These are phyloP conservation scores for Potamilus streckersoni DNA, from an alignment of 1,140 invertebrate species.

Conservation along the genomic window DNA sequence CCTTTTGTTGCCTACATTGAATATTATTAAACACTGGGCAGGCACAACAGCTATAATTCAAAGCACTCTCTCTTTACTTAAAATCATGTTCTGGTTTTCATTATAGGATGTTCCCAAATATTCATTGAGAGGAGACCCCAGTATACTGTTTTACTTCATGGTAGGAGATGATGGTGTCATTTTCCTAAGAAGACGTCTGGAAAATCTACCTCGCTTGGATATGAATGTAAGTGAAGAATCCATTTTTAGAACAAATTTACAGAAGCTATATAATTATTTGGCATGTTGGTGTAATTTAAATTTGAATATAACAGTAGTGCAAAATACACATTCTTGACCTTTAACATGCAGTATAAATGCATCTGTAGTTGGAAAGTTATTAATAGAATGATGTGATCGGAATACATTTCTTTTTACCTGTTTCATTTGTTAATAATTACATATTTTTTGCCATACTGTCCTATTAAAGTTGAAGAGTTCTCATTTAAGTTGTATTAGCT, in stretches of 20 bases:
- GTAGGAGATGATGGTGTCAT: slow-evolving; percentile 17
- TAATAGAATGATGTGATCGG: no score
- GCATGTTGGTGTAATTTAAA: background rate
- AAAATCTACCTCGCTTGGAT: slow-evolving; percentile 8
- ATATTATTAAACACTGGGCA: no score
- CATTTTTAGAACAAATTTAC: background rate
- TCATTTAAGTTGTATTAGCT: no score
- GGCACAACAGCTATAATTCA: background rate
- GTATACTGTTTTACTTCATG: slow-evolving; percentile 13
- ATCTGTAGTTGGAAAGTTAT: background rate
- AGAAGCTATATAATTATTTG: background rate
- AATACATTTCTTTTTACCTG: no score
- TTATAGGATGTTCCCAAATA: slow-evolving; percentile 32
- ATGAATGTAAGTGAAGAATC: slow-evolving; percentile 25
- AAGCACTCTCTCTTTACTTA: background rate
- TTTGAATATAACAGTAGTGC: background rate
- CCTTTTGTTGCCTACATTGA: no score
- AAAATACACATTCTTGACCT: background rate
- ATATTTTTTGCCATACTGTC: no score
- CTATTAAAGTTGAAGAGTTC: no score
- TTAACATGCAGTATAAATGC: slow-evolving; percentile 13
- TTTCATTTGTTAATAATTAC: no score
- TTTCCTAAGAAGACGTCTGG: slow-evolving; percentile 16
- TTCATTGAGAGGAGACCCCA: slow-evolving; percentile 9
- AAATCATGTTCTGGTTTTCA: background rate